These are phyloP conservation scores for Mythimna ferrago DNA, from an alignment of 2,888 invertebrate genomes.

Conservation along the genomic window DNA sequence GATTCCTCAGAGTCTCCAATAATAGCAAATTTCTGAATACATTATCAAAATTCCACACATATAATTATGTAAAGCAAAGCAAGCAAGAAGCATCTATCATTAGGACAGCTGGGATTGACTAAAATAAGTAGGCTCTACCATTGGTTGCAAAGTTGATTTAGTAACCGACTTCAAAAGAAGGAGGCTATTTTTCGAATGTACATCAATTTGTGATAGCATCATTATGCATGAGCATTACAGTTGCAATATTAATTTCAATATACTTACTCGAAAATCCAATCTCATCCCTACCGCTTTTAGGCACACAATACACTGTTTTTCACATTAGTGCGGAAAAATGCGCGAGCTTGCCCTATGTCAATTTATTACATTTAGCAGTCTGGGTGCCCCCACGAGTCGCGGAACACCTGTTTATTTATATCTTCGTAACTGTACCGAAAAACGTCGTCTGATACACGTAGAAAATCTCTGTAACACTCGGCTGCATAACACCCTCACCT, in stretches of 20 bases:
- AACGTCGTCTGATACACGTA: no score
- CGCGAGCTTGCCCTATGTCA: no score
- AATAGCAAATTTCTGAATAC: conserved; percentile 14
- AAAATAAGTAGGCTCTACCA: not conserved
- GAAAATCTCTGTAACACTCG: no score
- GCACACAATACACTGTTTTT: no score
- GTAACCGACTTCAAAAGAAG: not conserved
- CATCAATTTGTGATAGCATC: not conserved
- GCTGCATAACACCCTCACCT: no score
- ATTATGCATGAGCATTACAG: not conserved
- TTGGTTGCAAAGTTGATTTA: not conserved
- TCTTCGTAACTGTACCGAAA: no score
- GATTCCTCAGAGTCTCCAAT: not conserved
- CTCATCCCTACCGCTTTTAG: not conserved
- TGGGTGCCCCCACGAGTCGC: no score
- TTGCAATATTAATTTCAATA: not conserved
- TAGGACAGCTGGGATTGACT: not conserved
- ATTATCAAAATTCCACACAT: not conserved
- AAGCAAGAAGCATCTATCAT: no score
- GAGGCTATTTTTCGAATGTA: not conserved
- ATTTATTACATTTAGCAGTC: no score
- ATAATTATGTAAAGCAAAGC: no score
- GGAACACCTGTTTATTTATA: no score
- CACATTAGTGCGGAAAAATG: no score
- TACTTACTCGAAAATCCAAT: not conserved